Conservation (phyloP, 2,113 vertebrate genomes). For the Phocoena sinus region DNA sequence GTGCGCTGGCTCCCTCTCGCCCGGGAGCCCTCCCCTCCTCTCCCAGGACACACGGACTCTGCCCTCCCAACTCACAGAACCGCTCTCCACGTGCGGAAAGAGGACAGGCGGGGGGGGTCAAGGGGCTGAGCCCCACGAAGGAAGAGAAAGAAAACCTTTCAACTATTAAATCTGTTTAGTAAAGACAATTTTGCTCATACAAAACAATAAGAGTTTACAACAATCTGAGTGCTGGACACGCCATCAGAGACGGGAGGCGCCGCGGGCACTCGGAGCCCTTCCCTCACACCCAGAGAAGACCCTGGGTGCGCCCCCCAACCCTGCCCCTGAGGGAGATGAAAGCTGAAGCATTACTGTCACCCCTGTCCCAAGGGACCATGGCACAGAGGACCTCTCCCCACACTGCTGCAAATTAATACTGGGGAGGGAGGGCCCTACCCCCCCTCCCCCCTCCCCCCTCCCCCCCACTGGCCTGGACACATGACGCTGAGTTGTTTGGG, state of each 20-base stretch:
- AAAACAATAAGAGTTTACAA: slow-evolving; percentile 75
- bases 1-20: fast-evolving
- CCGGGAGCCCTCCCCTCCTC: not conserved
- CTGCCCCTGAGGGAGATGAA: slow-evolving; percentile 39
- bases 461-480: not conserved
- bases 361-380: not conserved
- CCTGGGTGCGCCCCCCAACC: not conserved
- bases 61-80: not conserved
- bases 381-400: not conserved
- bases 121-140: not conserved
- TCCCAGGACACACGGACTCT: not conserved
- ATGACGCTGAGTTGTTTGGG: not conserved
- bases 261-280: not conserved
- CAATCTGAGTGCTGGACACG: slow-evolving; percentile 63
- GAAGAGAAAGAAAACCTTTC: slow-evolving; percentile 49
- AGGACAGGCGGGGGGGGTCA: not conserved
- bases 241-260: not conserved
- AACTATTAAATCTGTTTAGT: slow-evolving; percentile 80
- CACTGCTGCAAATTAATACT: not conserved
- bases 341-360: not conserved
- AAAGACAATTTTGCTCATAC: slow-evolving; percentile 78
- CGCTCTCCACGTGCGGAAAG: not conserved
- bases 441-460: not conserved
- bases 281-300: not conserved
- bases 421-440: not conserved